Evolutionary conservation across 2,888 invertebrate species (phyloP).

Genomic region (Epinotia brunnichana): DNA sequence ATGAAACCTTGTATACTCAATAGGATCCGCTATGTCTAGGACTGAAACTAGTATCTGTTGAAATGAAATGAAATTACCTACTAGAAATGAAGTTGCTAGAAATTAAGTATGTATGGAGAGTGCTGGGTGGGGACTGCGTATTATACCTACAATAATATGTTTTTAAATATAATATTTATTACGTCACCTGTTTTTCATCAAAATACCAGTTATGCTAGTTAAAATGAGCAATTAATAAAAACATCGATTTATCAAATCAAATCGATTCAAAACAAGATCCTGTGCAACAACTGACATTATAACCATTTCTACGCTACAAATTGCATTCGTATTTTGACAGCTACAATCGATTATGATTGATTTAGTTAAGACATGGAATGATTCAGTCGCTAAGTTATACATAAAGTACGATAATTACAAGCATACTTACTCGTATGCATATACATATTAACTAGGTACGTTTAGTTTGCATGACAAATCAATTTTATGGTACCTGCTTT

Average conservation of each 20-base stretch:
- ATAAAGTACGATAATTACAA: neutral
- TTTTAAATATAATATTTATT: neutral
- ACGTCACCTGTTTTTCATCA: neutral
- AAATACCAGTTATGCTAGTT: neutral
- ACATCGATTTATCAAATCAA: constrained; percentile 23
- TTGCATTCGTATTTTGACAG: constrained; percentile 29
- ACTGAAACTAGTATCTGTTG: no score
- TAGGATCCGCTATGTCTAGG: no score
- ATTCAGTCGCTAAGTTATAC: neutral
- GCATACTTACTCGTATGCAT: neutral
- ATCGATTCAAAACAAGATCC: constrained; percentile 21
- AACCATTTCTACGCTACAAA: constrained; percentile 12
- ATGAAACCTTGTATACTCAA: no score
- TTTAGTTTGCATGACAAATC: neutral
- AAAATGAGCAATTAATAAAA: neutral
- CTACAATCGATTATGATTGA: constrained; percentile 14
- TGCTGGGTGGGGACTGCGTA: no score
- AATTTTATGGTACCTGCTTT: neutral
- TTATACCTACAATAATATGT: neutral
- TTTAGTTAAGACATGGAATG: neutral
- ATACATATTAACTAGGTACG: no score
- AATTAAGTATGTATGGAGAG: no score
- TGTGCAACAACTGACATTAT: constrained; percentile 19
- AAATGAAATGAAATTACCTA: no score
- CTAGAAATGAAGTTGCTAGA: no score